These are phyloP conservation scores for Poeciliopsis occidentalis DNA, from an alignment of 2,113 vertebrate species.

Conservation along the genomic window DNA sequence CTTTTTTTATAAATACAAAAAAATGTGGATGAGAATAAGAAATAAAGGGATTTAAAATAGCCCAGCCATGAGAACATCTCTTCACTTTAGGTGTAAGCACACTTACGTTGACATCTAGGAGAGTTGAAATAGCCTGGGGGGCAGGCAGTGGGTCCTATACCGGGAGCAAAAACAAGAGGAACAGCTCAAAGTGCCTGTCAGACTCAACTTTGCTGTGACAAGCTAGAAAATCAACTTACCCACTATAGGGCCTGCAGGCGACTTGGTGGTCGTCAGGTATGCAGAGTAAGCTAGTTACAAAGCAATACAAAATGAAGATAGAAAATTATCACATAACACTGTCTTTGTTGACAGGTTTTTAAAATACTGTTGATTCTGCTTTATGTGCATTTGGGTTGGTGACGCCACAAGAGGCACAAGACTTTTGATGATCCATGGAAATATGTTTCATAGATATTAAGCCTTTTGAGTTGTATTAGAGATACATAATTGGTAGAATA, in stretches of 20 bases:
- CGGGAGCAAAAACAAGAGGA: neutral
- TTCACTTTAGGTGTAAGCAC: slow-evolving; percentile 1
- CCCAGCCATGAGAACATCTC: slow-evolving; percentile 1
- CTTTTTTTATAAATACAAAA: slow-evolving; percentile 3
- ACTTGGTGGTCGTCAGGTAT: slow-evolving; percentile 59
- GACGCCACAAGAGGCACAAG: too few species aligned
- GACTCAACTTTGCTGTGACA: neutral
- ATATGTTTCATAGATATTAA: too few species aligned
- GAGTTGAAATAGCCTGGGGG: slow-evolving; percentile 79
- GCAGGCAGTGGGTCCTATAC: slow-evolving; percentile 63
- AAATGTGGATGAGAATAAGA: slow-evolving; percentile 7
- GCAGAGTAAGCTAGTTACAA: slow-evolving; percentile 65
- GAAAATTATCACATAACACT: neutral
- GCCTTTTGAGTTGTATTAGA: too few species aligned
- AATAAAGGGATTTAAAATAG: slow-evolving; percentile 16
- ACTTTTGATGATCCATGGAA: too few species aligned
- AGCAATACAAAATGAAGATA: neutral
- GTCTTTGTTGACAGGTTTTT: too few species aligned
- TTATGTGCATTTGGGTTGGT: too few species aligned
- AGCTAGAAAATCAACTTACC: slow-evolving; percentile 54
- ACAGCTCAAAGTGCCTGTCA: neutral
- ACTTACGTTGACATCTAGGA: slow-evolving; percentile 80
- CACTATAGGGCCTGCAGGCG: slow-evolving; percentile 68
- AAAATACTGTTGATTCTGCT: too few species aligned
- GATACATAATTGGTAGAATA: too few species aligned